Evolutionary conservation across 2,888 invertebrate species (phyloP).

Genomic region (Callyntrura sp.): DNA sequence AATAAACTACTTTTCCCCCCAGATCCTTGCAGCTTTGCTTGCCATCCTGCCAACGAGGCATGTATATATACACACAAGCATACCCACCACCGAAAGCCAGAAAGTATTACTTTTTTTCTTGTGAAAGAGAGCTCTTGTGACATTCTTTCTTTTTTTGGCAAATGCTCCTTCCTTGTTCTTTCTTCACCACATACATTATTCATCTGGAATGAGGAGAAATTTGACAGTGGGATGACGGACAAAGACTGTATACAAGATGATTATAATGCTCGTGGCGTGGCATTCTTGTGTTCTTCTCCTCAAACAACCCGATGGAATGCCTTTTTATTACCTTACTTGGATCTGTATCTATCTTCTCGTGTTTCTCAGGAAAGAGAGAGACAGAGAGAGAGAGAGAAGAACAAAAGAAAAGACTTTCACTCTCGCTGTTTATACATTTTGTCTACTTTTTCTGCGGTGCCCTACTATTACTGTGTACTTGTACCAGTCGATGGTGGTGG

Average conservation of each 20-base stretch:
- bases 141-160: constrained; percentile 55
- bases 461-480: too few species aligned
- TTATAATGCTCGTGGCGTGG: constrained; percentile 45
- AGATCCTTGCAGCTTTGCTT: neutral
- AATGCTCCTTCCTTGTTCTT: constrained; percentile 54
- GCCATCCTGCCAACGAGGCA: neutral
- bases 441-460: neutral
- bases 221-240: constrained; percentile 55
- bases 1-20: constrained; percentile 5
- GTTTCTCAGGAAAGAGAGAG: neutral
- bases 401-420: neutral
- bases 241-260: neutral
- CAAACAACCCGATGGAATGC: constrained; percentile 42
- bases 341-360: constrained; percentile 19
- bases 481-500: neutral
- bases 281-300: constrained; percentile 37
- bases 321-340: constrained; percentile 31
- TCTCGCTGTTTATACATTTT: neutral
- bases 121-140: constrained; percentile 46
- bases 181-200: constrained; percentile 56
- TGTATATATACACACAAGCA: constrained; percentile 3
- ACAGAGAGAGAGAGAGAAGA: neutral
- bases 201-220: constrained; percentile 53
- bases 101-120: constrained; percentile 28
- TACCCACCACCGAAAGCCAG: constrained; percentile 42